Percentiles rank a stretch among this genome's conserved stretches.
phyloP scores from a whole-genome alignment of 2,797 vertebrate genomes.

The Spondyliosoma cantharus region DNA sequence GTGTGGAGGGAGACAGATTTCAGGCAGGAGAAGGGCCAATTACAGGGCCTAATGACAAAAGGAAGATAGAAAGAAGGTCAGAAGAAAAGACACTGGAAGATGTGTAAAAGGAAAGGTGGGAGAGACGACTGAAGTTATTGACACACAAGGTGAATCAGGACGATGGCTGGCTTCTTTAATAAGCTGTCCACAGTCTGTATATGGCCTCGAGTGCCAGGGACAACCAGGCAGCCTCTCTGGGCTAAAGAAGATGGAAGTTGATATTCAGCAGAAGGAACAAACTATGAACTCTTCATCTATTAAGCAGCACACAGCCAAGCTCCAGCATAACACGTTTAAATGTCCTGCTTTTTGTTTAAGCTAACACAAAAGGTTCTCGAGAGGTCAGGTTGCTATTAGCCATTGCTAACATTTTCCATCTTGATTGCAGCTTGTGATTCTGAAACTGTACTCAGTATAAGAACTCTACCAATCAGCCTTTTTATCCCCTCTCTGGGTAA shows the following conservation, averaged over 20 bases:
- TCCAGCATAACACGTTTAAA: conserved; percentile 15
- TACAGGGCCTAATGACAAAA: conserved; percentile 55
- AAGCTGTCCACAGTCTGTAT: conserved; percentile 60
- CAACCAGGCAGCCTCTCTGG: conserved; percentile 56
- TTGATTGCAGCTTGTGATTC: conserved; percentile 11
- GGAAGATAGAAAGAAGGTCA: conserved; percentile 33
- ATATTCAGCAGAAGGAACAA: conserved; percentile 45
- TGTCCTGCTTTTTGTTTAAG: conserved; percentile 4
- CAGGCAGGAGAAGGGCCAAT: conserved; percentile 50
- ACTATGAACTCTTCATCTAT: conserved; percentile 31
- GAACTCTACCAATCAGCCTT: background rate
- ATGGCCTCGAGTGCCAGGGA: conserved; percentile 40
- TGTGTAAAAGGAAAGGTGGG: conserved; percentile 19
- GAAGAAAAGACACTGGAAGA: conserved; percentile 18
- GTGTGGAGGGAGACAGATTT: conserved; percentile 30
- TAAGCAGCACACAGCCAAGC: conserved; percentile 15
- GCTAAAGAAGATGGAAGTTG: conserved; percentile 36
- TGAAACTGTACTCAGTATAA: conserved; percentile 8
- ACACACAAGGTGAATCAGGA: conserved; percentile 48
- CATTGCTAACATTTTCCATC: conserved; percentile 27
- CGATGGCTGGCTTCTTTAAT: conserved; percentile 58
- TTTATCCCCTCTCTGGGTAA: background rate
- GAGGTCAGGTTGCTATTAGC: background rate
- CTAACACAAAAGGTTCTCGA: background rate
- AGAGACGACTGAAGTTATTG: conserved; percentile 45